Conservation (phyloP, 1,140 invertebrate species). For the Cydia strobilella region DNA sequence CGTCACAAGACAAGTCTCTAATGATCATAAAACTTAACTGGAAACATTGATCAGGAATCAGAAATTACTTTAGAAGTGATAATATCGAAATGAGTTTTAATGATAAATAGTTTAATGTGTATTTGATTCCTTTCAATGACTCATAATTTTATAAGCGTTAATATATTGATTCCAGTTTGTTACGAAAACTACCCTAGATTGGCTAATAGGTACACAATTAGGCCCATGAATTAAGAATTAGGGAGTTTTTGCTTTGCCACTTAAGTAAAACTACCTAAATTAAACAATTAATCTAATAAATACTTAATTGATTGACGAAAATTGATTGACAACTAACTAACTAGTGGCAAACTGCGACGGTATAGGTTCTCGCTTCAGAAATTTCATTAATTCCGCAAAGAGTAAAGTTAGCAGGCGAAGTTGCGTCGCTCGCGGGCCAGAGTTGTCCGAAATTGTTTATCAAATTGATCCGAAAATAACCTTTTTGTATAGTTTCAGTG, state of each 20-base stretch:
- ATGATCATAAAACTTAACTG: background rate
- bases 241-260: too few relatives aligned
- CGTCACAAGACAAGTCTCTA: background rate
- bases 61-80: too few relatives aligned
- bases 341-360: conserved; percentile 36
- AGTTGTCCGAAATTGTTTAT: conserved; percentile 36
- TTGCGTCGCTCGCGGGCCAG: background rate
- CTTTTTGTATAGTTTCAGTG: background rate
- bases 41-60: background rate
- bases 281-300: background rate
- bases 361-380: conserved; percentile 36
- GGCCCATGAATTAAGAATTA: too few relatives aligned
- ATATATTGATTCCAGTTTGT: too few relatives aligned
- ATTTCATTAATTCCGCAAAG: conserved; percentile 46
- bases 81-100: too few relatives aligned
- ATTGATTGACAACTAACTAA: conserved; percentile 40
- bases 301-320: background rate
- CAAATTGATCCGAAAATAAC: conserved; percentile 31
- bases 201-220: too few relatives aligned
- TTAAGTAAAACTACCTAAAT: too few relatives aligned
- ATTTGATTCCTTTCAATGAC: too few relatives aligned
- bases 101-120: too few relatives aligned
- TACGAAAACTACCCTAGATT: too few relatives aligned
- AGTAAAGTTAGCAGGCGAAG: conserved; percentile 39
- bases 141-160: too few relatives aligned